Base-by-base conservation (phyloP, 2,113 vertebrate species). In the Nerophis ophidion region DNA sequence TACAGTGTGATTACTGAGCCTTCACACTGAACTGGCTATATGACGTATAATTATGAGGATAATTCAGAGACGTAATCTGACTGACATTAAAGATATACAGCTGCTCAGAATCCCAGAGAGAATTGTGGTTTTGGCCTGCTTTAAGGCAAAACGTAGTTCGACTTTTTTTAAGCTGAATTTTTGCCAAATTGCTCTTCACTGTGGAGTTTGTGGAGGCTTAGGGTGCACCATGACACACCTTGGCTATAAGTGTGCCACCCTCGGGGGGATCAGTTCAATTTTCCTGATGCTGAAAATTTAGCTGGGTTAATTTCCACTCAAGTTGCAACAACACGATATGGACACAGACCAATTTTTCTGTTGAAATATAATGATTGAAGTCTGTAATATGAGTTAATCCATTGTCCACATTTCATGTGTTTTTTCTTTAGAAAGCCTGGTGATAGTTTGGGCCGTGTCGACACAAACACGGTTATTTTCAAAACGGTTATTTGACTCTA, bases 11-110 rank as follows among this genome's bases (percentile, higher is more conserved):
- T 51, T 50, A 17, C 40, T 57, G 8, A 57, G 10, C 8, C 16
- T 62, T 71, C 70, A 47, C n/a, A 70, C 60, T 61, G 6, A 4
- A 36, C 57, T 55, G 11, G 7, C 48, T 51, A 57, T n/a, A 15
- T 52, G 60, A 46, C 48, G 12, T 63, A 5, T 16, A 62, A 35
- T 12, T 51, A 42, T 48, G 42, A 64, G 12, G 26, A 1, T 33
- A 44, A 57, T 52, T 36, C 16, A 50, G 36, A 52, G 12, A 67
- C 45, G 55, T 42, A 49, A 61, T 48, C 16, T 49, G 52, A 68
- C 33, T 64, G 34, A 47, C 53, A 50, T 52, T 57, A 17, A 17
- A 16, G 33, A 66, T 16, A 14, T 44, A 15, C 49, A 16, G 16
- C 16, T 15, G 10, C 15, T 16, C 13, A 36, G n/a, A 42, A 17